Evolutionary conservation across 2,888 invertebrate genomes (phyloP).

Genomic region (Saturnia japonica): DNA sequence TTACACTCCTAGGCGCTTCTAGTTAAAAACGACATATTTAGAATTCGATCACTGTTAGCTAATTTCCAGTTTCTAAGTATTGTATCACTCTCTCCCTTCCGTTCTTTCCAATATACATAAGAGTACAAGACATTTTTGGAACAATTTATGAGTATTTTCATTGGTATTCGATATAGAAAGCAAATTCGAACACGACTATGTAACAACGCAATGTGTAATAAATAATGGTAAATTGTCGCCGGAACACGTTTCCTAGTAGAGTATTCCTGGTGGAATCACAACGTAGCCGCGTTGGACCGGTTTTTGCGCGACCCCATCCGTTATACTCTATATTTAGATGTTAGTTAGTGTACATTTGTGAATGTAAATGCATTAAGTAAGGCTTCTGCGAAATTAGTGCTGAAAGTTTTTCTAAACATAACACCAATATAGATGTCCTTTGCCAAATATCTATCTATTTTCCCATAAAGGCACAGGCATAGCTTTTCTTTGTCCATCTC

Average conservation of each 20-base stretch:
- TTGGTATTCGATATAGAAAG: conserved; percentile 6
- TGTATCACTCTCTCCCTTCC: too few relatives aligned
- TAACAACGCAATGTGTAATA: conserved; percentile 22
- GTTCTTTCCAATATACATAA: neutral
- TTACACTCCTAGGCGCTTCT: neutral
- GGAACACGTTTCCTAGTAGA: conserved; percentile 41
- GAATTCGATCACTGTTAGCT: neutral
- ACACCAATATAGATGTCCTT: neutral
- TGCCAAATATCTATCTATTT: neutral
- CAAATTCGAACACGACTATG: conserved; percentile 20
- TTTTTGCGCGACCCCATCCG: conserved; percentile 14
- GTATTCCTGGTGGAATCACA: conserved; percentile 29
- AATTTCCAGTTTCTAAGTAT: neutral
- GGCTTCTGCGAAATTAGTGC: neutral
- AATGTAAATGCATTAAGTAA: neutral
- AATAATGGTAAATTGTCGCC: conserved; percentile 22
- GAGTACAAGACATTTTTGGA: neutral
- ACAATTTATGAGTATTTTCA: neutral
- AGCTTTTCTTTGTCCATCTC: too few relatives aligned
- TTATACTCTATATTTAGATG: conserved; percentile 14
- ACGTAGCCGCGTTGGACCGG: neutral
- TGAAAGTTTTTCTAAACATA: neutral
- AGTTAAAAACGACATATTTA: neutral
- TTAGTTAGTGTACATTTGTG: conserved; percentile 19
- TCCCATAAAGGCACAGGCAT: too few relatives aligned